These are phyloP conservation scores for Fundulus diaphanus DNA, from an alignment of 2,797 vertebrate genomes.

Conservation along the genomic window DNA sequence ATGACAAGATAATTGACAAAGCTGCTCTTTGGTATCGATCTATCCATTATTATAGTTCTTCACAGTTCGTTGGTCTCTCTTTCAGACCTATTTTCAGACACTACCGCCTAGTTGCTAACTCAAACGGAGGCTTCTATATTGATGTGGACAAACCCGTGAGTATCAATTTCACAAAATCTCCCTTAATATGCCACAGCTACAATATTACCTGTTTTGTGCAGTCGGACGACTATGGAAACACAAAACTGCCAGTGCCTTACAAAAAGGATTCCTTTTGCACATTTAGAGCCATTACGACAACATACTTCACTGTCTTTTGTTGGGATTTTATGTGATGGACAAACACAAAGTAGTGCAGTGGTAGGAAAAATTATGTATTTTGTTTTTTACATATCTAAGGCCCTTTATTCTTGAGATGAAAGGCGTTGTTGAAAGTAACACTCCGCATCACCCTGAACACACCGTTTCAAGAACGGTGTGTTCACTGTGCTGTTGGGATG, in stretches of 20 bases:
- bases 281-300: no score
- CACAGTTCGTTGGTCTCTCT: background rate
- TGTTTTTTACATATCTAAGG: background rate
- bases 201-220: background rate
- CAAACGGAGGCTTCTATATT: constrained; percentile 74
- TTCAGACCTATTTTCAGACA: constrained; percentile 77
- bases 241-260: background rate
- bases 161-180: constrained; percentile 5
- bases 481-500: no score
- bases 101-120: constrained; percentile 76
- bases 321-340: background rate
- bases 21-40: background rate
- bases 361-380: background rate
- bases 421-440: no score
- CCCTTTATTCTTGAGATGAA: background rate
- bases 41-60: background rate
- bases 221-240: background rate
- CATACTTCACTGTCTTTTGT: background rate
- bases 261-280: background rate
- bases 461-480: no score
- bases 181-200: background rate
- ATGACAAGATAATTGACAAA: background rate
- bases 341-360: background rate
- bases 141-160: constrained; percentile 85
- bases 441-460: no score